Percentiles rank a stretch among this genome's conserved stretches.
Evolutionary conservation across 2,113 vertebrate species (phyloP).

Genomic region (Charadrius vociferus): DNA sequence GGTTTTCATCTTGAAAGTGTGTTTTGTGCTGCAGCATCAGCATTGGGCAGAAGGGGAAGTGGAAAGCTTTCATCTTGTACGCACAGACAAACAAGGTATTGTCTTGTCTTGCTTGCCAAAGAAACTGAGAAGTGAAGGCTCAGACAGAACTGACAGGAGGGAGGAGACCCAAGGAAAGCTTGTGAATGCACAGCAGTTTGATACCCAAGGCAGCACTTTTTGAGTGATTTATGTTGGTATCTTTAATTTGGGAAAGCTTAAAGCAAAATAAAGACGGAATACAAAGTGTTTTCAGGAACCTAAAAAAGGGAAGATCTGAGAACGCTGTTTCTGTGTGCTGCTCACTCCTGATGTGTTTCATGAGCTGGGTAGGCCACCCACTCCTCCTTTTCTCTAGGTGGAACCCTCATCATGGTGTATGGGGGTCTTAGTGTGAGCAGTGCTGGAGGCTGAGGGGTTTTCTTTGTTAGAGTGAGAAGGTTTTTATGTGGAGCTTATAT

Average conservation of each 20-base stretch:
- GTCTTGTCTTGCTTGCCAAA: not conserved
- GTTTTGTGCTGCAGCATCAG: not conserved
- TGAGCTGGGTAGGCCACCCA: not conserved
- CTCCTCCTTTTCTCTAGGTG: not conserved
- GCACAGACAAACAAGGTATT: fast-evolving
- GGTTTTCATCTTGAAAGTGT: not conserved
- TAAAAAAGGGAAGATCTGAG: not conserved
- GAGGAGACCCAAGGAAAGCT: not conserved
- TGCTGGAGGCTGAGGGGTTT: not conserved
- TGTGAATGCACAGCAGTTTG: not conserved
- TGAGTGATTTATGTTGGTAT: not conserved
- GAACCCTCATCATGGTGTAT: not conserved
- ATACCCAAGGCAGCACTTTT: not conserved
- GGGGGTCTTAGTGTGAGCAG: not conserved
- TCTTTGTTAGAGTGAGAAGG: not conserved
- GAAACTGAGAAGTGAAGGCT: not conserved
- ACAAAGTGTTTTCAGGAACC: not conserved
- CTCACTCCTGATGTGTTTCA: not conserved
- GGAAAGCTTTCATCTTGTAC: not conserved
- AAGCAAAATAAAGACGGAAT: not conserved
- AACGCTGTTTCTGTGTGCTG: not conserved
- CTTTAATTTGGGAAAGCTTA: not conserved
- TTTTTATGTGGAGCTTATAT: not conserved
- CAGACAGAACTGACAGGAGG: not conserved
- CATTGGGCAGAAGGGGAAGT: not conserved